Evolutionary conservation across 2,888 invertebrate species (phyloP).

Genomic region (Ceriagrion tenellum): DNA sequence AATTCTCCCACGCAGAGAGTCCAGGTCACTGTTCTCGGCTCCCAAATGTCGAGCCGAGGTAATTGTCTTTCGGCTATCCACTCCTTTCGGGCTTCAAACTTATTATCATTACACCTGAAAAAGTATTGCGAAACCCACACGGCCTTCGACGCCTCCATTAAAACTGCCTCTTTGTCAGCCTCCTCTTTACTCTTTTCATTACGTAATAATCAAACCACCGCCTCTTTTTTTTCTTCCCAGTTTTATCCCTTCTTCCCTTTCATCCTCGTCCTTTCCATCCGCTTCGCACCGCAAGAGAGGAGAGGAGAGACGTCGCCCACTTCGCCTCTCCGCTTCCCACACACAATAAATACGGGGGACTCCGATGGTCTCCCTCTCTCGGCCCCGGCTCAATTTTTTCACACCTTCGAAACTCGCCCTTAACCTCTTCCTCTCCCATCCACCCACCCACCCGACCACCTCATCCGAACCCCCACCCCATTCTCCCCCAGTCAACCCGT

Average conservation of each 20-base stretch:
- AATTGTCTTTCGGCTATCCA: not conserved
- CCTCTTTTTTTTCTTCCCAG: not conserved
- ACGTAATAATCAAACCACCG: not conserved
- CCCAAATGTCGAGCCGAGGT: not conserved
- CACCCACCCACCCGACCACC: constrained; percentile 59
- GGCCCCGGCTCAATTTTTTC: constrained; percentile 25
- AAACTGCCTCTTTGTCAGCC: not conserved
- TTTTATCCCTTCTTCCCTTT: not conserved
- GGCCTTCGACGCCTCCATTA: not conserved
- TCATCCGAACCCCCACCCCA: constrained; percentile 36
- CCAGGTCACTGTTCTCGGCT: not conserved
- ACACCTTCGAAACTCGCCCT: constrained; percentile 29
- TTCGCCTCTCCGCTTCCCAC: not conserved
- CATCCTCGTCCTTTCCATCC: not conserved
- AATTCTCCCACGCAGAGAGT: not conserved
- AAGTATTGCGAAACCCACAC: not conserved
- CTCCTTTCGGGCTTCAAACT: not conserved
- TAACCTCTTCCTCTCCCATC: constrained; percentile 26
- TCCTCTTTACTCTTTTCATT: not conserved
- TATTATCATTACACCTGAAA: not conserved
- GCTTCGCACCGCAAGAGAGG: not conserved
- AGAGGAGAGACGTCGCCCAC: not conserved
- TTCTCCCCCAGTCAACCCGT: not conserved
- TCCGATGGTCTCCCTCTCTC: not conserved
- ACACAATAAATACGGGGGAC: constrained; percentile 1